A percentile compares a stretch with the other conserved stretches of the same genome.
phyloP scores from a whole-genome alignment of 1,140 invertebrate genomes.

The Procambarus virginalis region DNA sequence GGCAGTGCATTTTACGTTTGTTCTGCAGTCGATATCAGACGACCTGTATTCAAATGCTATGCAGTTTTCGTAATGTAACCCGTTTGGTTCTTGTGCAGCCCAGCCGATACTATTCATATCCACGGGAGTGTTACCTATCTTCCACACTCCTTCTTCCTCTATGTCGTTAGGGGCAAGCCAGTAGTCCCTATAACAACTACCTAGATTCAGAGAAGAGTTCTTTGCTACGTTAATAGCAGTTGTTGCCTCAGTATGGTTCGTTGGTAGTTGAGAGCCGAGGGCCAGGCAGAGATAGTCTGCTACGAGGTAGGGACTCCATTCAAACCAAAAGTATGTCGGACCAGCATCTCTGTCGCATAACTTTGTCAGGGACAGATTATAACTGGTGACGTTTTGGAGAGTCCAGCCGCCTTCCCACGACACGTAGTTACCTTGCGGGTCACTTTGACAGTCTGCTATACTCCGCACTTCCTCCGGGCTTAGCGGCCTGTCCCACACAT shows the following conservation, averaged over 20 bases:
- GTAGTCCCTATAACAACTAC: not conserved
- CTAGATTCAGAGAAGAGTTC: not conserved
- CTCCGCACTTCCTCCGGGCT: not conserved
- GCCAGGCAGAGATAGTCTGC: slow-evolving; percentile 49
- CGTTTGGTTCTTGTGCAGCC: slow-evolving; percentile 63
- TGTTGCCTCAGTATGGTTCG: not conserved
- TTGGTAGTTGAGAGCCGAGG: slow-evolving; percentile 44
- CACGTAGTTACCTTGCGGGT: slow-evolving; percentile 49
- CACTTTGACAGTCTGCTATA: slow-evolving; percentile 37
- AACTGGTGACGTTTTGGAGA: slow-evolving; percentile 33
- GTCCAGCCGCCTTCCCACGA: slow-evolving; percentile 48
- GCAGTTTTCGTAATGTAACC: slow-evolving; percentile 59
- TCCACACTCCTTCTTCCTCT: slow-evolving; percentile 37
- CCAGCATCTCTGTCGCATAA: slow-evolving; percentile 22
- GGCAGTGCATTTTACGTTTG: slow-evolving; percentile 32
- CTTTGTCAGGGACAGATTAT: slow-evolving; percentile 11
- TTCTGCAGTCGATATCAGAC: slow-evolving; percentile 57
- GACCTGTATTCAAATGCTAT: slow-evolving; percentile 17
- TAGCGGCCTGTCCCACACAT: slow-evolving; percentile 45
- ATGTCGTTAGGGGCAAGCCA: slow-evolving; percentile 50
- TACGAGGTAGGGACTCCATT: not conserved
- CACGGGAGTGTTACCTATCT: slow-evolving; percentile 26
- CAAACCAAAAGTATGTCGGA: slow-evolving; percentile 36
- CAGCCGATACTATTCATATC: not conserved
- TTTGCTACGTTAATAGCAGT: not conserved